Conservation (phyloP, 2,888 invertebrate species). For the Xiphydria camelus region DNA sequence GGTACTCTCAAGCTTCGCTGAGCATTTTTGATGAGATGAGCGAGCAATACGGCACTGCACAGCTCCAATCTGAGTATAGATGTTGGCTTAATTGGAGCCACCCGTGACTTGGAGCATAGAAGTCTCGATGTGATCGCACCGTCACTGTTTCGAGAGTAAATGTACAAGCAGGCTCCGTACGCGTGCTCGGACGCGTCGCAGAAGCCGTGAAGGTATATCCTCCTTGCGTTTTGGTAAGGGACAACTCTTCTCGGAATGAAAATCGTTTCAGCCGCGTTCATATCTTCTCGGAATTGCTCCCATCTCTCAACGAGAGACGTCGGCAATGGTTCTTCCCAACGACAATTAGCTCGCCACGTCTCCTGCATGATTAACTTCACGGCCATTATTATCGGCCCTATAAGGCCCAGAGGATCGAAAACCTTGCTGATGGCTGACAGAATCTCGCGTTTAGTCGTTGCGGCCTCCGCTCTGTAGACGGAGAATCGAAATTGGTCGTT, state of each 20-base stretch:
- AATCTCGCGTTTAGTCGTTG: conserved; percentile 11
- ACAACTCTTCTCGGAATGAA: conserved; percentile 10
- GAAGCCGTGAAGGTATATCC: conserved; percentile 12
- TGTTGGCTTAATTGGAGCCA: conserved; percentile 16
- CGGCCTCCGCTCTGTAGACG: background rate
- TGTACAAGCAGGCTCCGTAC: conserved; percentile 13
- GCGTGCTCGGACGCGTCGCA: conserved; percentile 13
- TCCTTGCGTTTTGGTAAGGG: background rate
- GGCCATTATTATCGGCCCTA: conserved; percentile 11
- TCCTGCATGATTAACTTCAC: conserved; percentile 19
- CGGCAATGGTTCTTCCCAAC: conserved; percentile 15
- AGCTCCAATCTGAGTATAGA: conserved; percentile 25
- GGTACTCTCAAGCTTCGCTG: background rate
- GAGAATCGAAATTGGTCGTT: conserved; percentile 11
- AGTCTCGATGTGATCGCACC: conserved; percentile 1
- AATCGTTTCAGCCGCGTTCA: conserved; percentile 3
- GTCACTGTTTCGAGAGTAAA: conserved; percentile 1
- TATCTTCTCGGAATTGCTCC: conserved; percentile 6
- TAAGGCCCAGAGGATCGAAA: conserved; percentile 17
- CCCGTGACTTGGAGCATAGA: conserved; percentile 12
- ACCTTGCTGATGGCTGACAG: conserved; percentile 11
- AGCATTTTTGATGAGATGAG: conserved; percentile 11
- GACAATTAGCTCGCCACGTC: conserved; percentile 8
- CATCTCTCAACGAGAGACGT: background rate
- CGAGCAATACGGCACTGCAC: conserved; percentile 17